Conservation (phyloP, 23 tunicate genomes). For the Aplidium turbinatum region DNA sequence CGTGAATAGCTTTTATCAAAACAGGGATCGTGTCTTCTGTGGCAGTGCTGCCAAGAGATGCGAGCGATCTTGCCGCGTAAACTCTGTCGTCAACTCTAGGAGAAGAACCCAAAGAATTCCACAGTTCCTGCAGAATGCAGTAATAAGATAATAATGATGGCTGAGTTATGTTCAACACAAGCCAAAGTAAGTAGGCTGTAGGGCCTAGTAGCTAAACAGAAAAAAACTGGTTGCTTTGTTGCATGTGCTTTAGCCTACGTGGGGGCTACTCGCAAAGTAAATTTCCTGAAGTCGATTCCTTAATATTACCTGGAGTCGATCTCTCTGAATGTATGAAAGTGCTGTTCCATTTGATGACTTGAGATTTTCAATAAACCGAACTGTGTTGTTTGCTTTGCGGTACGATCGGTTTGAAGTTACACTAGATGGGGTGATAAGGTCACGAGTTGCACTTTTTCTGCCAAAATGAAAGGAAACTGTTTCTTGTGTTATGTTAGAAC, state of each 20-base stretch:
- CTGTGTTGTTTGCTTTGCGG: constrained; percentile 54
- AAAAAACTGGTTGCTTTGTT: too few species aligned
- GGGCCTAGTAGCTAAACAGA: too few species aligned
- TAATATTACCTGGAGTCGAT: constrained; percentile 44
- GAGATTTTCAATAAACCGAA: constrained; percentile 74
- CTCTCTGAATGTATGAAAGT: constrained; percentile 50
- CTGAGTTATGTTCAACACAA: too few species aligned
- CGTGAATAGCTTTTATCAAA: constrained; percentile 32
- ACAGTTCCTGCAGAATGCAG: constrained; percentile 36
- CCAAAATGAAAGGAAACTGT: neutral
- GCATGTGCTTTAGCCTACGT: too few species aligned
- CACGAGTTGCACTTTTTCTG: constrained; percentile 46
- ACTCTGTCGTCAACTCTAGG: constrained; percentile 44
- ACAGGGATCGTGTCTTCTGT: constrained; percentile 42
- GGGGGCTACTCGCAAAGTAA: too few species aligned
- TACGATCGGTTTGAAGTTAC: constrained; percentile 70
- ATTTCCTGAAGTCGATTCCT: too few species aligned
- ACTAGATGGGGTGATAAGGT: constrained; percentile 81
- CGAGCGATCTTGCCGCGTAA: constrained; percentile 65
- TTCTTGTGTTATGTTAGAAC: too few species aligned
- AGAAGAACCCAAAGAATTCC: constrained; percentile 33
- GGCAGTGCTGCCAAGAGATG: constrained; percentile 61
- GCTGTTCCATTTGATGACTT: constrained; percentile 60
- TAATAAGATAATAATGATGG: neutral
- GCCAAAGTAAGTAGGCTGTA: too few species aligned